Percentiles rank a stretch among this genome's conserved stretches.
Evolutionary conservation across 2,113 vertebrate genomes (phyloP).

Genomic region (Albula glossodonta): DNA sequence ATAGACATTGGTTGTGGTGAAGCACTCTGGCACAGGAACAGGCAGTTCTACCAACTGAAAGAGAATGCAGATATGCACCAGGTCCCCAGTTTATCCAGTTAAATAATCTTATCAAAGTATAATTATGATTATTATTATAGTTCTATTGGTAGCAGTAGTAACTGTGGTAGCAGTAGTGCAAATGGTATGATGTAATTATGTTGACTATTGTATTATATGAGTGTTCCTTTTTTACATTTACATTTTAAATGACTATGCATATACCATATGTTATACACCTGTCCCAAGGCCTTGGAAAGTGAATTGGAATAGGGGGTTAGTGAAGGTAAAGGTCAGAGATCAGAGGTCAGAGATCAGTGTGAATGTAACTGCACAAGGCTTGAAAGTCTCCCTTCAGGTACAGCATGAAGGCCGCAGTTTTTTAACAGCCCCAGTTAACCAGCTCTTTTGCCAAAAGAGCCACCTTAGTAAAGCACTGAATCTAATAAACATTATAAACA

Average conservation of each 20-base stretch:
- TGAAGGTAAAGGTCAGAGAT: not conserved
- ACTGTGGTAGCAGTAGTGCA: slow-evolving; percentile 49
- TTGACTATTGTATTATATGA: slow-evolving; percentile 56
- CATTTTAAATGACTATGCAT: slow-evolving; percentile 68
- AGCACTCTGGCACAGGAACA: not conserved
- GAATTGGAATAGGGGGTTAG: slow-evolving; percentile 17
- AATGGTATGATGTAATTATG: slow-evolving; percentile 47
- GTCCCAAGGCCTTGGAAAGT: slow-evolving; percentile 41
- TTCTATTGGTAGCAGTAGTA: slow-evolving; percentile 49
- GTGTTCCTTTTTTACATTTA: slow-evolving; percentile 51
- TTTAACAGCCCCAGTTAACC: not conserved
- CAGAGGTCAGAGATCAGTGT: slow-evolving; percentile 20
- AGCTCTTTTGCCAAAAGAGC: not conserved
- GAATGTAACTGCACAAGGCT: not conserved
- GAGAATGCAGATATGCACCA: not conserved
- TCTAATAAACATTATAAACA: not conserved
- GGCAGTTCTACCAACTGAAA: not conserved
- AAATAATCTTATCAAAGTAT: not conserved
- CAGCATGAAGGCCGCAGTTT: not conserved
- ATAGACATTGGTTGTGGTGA: not conserved
- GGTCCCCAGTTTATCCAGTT: not conserved
- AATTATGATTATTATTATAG: slow-evolving; percentile 17
- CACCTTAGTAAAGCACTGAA: not conserved
- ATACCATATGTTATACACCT: slow-evolving; percentile 50
- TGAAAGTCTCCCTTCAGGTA: not conserved